phyloP scores from a whole-genome alignment of 1,140 invertebrate genomes.

The Propsilocerus akamusi region DNA sequence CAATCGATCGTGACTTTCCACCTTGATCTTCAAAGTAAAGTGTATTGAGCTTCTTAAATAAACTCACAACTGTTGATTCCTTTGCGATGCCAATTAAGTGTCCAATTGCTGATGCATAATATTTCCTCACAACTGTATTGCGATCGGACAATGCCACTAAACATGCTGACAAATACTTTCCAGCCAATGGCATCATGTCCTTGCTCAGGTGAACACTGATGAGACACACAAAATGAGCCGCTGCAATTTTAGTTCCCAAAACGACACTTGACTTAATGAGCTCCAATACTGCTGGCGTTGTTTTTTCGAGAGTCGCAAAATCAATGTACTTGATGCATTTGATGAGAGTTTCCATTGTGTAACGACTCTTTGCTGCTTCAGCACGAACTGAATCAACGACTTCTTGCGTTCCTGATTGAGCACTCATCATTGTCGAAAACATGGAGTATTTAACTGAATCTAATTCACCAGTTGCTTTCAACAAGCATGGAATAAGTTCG shows the following conservation, averaged over 20 bases:
- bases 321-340: constrained; percentile 75
- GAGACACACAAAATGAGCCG: constrained; percentile 65
- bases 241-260: constrained; percentile 68
- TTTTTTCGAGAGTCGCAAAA: constrained; percentile 48
- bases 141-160: constrained; percentile 66
- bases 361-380: constrained; percentile 57
- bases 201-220: constrained; percentile 34
- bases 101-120: constrained; percentile 64
- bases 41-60: constrained; percentile 58
- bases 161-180: constrained; percentile 60
- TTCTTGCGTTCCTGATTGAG: constrained; percentile 43
- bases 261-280: constrained; percentile 61
- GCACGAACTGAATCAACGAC: constrained; percentile 57
- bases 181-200: constrained; percentile 33
- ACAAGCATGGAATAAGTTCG: constrained; percentile 59
- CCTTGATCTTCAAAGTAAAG: constrained; percentile 62
- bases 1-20: constrained; percentile 41
- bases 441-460: constrained; percentile 64
- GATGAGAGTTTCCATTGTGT: constrained; percentile 73
- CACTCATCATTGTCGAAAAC: constrained; percentile 51
- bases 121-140: constrained; percentile 63
- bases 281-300: constrained; percentile 65
- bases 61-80: constrained; percentile 65
- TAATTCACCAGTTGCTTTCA: constrained; percentile 67
- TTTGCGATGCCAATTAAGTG: constrained; percentile 76